These are phyloP conservation scores for Accipiter cooperii DNA, from an alignment of 2,113 vertebrate genomes.

Conservation along the genomic window DNA sequence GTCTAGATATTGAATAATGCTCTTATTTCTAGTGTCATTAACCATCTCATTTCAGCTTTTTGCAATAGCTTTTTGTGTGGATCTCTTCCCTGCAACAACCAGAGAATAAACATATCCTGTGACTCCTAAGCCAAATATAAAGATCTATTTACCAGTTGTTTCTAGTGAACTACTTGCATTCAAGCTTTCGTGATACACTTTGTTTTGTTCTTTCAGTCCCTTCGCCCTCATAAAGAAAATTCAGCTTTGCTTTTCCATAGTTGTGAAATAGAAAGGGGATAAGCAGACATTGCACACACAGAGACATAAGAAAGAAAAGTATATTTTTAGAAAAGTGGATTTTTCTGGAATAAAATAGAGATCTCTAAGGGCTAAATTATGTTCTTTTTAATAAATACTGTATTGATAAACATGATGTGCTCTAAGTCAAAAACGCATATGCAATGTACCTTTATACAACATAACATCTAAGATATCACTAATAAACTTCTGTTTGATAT, in stretches of 20 bases:
- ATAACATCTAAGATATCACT: conserved; percentile 2
- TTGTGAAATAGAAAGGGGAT: not conserved
- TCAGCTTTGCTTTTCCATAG: not conserved
- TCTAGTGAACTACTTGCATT: not conserved
- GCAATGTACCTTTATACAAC: not conserved
- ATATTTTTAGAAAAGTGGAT: not conserved
- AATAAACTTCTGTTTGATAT: conserved; percentile 2
- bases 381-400: not conserved
- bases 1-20: not conserved
- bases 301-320: not conserved
- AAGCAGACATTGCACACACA: not conserved
- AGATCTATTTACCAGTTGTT: not conserved
- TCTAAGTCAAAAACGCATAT: not conserved
- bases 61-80: not conserved
- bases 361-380: not conserved
- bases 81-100: not conserved
- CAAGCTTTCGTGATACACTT: not conserved
- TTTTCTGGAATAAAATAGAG: not conserved
- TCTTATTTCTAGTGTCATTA: not conserved
- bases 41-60: not conserved
- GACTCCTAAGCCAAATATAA: not conserved
- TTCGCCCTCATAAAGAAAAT: not conserved
- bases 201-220: not conserved
- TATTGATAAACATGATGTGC: not conserved
- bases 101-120: not conserved